A percentile compares a stretch with the other conserved stretches of the same genome.
These are phyloP conservation scores for Brachymystax lenok DNA, from an alignment of 2,797 vertebrate genomes.

Conservation along the genomic window DNA sequence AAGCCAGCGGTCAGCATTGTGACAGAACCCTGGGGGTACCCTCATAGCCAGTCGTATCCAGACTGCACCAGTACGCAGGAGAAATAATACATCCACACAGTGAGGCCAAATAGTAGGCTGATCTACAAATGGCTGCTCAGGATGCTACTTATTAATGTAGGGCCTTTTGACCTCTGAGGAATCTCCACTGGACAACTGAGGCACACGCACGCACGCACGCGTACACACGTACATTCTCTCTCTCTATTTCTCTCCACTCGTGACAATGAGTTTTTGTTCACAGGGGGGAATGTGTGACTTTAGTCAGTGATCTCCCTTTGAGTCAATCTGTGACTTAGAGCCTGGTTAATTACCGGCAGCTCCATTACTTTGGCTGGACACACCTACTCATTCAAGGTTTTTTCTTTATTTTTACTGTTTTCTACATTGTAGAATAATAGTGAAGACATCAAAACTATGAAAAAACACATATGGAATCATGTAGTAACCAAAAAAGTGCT, in stretches of 20 bases:
- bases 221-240: not conserved
- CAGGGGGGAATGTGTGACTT: constrained; percentile 7
- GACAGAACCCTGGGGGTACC: not conserved
- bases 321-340: constrained; percentile 11
- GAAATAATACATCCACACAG: constrained; percentile 50
- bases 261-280: not conserved
- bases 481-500: no score
- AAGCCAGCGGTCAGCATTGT: constrained; percentile 17
- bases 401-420: no score
- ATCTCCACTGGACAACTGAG: constrained; percentile 15
- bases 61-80: constrained; percentile 45
- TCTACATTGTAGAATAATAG: no score
- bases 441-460: no score
- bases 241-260: constrained; percentile 6
- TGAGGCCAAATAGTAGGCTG: no score
- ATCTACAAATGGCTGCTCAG: not conserved
- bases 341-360: constrained; percentile 19
- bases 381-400: no score
- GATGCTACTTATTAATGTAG: constrained; percentile 50
- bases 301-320: constrained; percentile 37
- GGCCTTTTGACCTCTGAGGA: constrained; percentile 29
- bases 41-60: not conserved
- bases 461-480: no score
- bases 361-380: not conserved
- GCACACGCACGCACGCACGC: not conserved